Conservation (phyloP, 2,113 vertebrate species). For the Labeo rohita region DNA sequence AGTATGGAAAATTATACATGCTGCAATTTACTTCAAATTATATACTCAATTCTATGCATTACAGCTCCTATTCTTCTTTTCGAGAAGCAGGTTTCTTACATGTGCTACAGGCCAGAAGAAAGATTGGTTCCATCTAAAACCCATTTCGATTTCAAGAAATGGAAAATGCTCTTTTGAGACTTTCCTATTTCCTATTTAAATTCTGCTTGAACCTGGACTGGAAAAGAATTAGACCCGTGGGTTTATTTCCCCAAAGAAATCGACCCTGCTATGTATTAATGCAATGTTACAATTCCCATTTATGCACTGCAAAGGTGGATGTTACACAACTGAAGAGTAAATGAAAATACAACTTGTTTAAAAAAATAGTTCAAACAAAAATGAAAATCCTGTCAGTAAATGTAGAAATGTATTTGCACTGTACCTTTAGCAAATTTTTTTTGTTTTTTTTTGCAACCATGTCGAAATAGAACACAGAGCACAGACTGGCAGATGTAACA, state of each 20-base stretch:
- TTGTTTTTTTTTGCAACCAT: background rate
- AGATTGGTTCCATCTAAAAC: slow-evolving; percentile 27
- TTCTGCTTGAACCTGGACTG: slow-evolving; percentile 28
- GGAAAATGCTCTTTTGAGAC: slow-evolving; percentile 46
- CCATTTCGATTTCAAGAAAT: slow-evolving; percentile 49
- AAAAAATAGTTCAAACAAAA: background rate
- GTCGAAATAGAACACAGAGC: slow-evolving; percentile 18
- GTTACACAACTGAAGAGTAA: background rate
- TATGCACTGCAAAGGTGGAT: background rate
- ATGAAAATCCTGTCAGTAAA: background rate
- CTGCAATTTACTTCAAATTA: background rate
- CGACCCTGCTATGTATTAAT: background rate
- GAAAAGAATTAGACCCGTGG: slow-evolving; percentile 37
- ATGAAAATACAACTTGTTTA: background rate
- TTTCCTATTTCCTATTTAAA: slow-evolving; percentile 46
- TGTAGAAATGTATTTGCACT: background rate
- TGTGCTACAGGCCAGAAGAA: background rate
- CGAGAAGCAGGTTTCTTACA: background rate
- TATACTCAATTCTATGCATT: background rate
- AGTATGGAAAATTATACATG: slow-evolving; percentile 11
- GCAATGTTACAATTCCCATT: slow-evolving; percentile 35
- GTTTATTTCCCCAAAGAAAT: slow-evolving; percentile 42
- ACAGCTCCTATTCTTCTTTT: background rate
- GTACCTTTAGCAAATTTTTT: background rate
- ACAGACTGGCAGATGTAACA: slow-evolving; percentile 58